These are phyloP conservation scores for Spilosoma lubricipeda DNA, from an alignment of 2,888 invertebrate species.

Conservation along the genomic window DNA sequence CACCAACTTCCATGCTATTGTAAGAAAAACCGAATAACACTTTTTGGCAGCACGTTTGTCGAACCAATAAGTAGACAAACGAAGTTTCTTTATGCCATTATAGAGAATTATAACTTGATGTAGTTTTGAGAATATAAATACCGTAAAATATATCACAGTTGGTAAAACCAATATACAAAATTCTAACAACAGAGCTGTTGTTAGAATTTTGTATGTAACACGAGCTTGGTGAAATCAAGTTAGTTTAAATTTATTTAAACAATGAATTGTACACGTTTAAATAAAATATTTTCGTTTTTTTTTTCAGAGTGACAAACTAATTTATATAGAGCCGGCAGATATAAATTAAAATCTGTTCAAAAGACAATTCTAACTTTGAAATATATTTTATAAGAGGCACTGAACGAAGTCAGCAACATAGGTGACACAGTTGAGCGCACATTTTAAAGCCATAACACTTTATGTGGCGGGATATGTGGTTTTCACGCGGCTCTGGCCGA, in stretches of 20 bases:
- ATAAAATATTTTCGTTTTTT: background rate
- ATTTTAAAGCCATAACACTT: conserved; percentile 39
- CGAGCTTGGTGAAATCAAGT: no score
- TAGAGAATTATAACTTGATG: no score
- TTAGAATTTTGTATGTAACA: no score
- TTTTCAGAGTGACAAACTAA: background rate
- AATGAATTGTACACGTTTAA: background rate
- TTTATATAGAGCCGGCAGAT: background rate
- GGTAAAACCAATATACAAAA: no score
- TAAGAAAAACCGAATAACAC: no score
- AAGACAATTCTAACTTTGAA: background rate
- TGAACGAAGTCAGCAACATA: conserved; percentile 12
- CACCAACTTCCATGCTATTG: no score
- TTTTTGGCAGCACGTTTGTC: no score
- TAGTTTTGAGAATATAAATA: no score
- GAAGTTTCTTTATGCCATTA: no score
- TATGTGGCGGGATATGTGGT: conserved; percentile 28
- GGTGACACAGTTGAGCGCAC: conserved; percentile 17
- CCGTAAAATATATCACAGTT: no score
- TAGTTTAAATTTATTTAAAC: background rate
- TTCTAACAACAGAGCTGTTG: no score
- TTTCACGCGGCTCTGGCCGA: conserved; percentile 39
- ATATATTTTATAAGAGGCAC: conserved; percentile 14
- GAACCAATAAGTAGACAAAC: no score
- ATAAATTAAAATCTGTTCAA: background rate